Percentiles rank a stretch among this genome's conserved stretches.
These are phyloP conservation scores for Sinocyclocheilus rhinocerous DNA, from an alignment of 2,113 vertebrate genomes.

Conservation along the genomic window DNA sequence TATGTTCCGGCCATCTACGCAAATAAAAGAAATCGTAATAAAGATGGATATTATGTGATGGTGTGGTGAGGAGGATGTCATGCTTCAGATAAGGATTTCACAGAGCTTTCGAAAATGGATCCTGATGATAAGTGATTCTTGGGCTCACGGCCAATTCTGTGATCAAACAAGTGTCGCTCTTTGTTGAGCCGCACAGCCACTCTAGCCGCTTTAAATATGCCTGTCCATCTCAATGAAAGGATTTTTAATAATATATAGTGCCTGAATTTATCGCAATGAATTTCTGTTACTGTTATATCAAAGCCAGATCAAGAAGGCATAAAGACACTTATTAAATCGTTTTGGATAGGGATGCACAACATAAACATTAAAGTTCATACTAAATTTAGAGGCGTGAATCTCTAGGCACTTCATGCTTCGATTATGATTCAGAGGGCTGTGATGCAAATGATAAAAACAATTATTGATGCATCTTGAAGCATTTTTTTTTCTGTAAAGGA, in stretches of 20 bases:
- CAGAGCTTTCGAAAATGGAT: constrained; percentile 8
- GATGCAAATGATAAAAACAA: neutral
- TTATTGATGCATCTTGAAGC: too few relatives aligned
- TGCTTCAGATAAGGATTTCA: neutral
- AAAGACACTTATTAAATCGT: neutral
- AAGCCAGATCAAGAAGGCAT: neutral
- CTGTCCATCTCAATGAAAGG: neutral
- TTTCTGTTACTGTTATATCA: too few relatives aligned
- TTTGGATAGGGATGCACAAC: neutral
- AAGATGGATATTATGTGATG: neutral
- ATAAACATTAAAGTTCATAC: neutral
- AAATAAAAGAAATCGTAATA: neutral
- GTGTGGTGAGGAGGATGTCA: neutral
- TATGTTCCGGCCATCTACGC: neutral
- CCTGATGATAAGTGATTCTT: neutral
- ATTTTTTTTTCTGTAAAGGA: too few relatives aligned
- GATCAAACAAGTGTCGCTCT: neutral
- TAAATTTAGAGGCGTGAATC: neutral
- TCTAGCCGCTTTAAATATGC: neutral
- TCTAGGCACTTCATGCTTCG: neutral
- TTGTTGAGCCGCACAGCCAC: neutral
- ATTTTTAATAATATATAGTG: neutral
- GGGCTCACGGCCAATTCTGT: neutral
- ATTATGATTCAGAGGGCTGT: neutral
- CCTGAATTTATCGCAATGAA: too few relatives aligned